Evolutionary conservation across 1,140 invertebrate species (phyloP).

Genomic region (Bombus soroeensis): DNA sequence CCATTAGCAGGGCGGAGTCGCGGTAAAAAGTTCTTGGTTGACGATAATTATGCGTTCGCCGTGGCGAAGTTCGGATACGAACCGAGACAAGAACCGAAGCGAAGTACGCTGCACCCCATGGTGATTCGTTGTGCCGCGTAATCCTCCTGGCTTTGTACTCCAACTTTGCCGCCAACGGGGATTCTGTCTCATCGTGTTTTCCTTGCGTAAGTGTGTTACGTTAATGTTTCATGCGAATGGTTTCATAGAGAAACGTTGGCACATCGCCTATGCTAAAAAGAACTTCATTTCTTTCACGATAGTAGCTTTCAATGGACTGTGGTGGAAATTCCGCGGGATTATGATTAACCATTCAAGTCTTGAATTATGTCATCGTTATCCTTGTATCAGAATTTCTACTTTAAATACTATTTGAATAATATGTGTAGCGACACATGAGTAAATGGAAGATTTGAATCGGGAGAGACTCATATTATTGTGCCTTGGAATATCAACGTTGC

Average conservation of each 20-base stretch:
- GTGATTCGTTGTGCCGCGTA: conserved; percentile 6
- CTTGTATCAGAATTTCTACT: no score
- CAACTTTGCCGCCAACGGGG: background rate
- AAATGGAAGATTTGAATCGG: no score
- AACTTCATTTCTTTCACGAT: background rate
- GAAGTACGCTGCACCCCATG: no score
- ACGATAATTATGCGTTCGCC: conserved; percentile 8
- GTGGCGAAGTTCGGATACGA: background rate
- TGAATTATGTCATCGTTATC: background rate
- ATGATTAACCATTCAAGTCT: background rate
- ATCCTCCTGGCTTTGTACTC: background rate
- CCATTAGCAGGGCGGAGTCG: conserved; percentile 55
- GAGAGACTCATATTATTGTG: no score
- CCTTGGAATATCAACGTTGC: no score
- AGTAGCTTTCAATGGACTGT: background rate
- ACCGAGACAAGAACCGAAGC: background rate
- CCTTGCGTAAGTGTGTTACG: background rate
- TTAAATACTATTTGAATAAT: no score
- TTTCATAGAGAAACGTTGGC: background rate
- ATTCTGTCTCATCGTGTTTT: background rate
- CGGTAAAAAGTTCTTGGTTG: conserved; percentile 43
- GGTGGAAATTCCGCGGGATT: background rate
- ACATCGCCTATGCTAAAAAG: background rate
- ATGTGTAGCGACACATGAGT: no score
- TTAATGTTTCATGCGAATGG: background rate